Evolutionary conservation across 1,140 invertebrate species (phyloP), one percentile per base, ranked within the genome.

Genomic region (Frieseomelitta varia): DNA sequence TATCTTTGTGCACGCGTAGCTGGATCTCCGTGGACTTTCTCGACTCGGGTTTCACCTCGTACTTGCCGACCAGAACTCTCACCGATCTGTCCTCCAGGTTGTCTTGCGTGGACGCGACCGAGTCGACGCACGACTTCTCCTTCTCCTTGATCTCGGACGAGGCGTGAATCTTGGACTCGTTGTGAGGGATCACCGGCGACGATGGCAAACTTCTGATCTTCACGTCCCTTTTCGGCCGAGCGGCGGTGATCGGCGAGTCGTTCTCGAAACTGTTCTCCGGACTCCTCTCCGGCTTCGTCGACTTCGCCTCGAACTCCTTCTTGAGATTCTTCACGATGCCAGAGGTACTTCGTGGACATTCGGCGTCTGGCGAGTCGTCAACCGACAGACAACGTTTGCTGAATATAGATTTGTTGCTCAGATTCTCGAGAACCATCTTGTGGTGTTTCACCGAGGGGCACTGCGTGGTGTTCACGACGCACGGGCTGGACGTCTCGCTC

Each of bases 281-380:
- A 90, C 93, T 92, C 77, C 92, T 93, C 61, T 94, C 93, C 21
- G 91, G 75, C 65, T 91, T 92, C 67, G 94, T 96, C 10, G 96
- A 97, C 91, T 97, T 97, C 15, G 97, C 97, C 94, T 98, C 97
- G 92, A 98, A 98, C 92, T 98, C 97, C 93, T 97, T 97, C 93
- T 98, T 98, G 79, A 98, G 95, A 95, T 97, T 97, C 95, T 97
- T 96, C 30, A 98, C 97, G 87, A 97, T 96, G 17, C 97, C 97
- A 10, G 95, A 95, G 30, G 95, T 95, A 67, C 91, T 93, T 4
- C 93, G 91, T 0, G 92, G 92, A 68, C 92, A 91, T n/a, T 95
- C 94, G 0, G 91, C 73, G 39, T 95, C 94, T 0, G 93, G 93
- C 11, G 94, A 95, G 19, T 94, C 93, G 47, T 94, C 93, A 0